Conservation (phyloP, 2,113 vertebrate species). For the Cebidichthys violaceus region DNA sequence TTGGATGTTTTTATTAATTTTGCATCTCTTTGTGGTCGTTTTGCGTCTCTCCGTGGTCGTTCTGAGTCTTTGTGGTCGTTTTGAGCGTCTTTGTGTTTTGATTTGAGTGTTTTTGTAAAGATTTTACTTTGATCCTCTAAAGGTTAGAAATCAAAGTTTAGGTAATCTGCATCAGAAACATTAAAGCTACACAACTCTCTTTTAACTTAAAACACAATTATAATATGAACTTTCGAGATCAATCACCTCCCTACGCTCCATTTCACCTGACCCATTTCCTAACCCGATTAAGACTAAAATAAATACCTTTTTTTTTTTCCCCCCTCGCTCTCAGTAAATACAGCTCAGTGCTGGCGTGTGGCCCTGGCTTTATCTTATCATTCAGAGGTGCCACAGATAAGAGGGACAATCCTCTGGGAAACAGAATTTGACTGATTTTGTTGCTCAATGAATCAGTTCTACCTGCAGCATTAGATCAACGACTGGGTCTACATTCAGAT, state of each 20-base stretch:
- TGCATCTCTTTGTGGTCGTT: no score
- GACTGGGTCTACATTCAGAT: neutral
- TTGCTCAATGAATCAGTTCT: neutral
- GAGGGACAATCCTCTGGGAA: neutral
- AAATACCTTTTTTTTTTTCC: slow-evolving; percentile 32
- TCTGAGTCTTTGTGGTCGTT: neutral
- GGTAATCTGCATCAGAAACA: neutral
- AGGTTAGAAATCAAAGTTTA: neutral
- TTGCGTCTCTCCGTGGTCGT: neutral
- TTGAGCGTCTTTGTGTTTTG: neutral
- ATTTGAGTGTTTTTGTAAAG: neutral
- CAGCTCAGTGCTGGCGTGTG: neutral
- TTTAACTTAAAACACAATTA: neutral
- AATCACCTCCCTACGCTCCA: slow-evolving; percentile 18
- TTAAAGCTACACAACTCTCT: neutral
- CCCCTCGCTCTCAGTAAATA: slow-evolving; percentile 15
- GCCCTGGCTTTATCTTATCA: slow-evolving; percentile 28
- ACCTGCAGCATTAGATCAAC: neutral
- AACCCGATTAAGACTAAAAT: slow-evolving; percentile 63
- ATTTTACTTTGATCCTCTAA: neutral
- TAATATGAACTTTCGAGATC: slow-evolving; percentile 8
- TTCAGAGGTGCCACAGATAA: neutral
- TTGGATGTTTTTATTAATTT: neutral
- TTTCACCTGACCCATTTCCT: slow-evolving; percentile 62
- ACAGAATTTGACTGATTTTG: neutral